Evolutionary conservation across 2,797 vertebrate species (phyloP), one percentile per base, ranked within the genome.

Genomic region (Pterois miles): DNA sequence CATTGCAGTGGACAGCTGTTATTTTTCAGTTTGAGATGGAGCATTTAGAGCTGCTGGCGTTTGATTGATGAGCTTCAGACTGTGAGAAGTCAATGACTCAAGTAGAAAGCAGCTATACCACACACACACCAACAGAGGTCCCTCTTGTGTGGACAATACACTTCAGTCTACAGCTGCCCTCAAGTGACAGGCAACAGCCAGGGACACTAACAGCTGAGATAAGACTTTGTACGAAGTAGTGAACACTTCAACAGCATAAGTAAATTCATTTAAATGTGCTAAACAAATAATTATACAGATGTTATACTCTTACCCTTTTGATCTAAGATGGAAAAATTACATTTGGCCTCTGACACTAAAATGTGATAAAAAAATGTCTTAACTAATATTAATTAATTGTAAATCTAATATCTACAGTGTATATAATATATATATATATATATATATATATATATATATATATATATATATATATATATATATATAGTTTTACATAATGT

Each of bases 111-210:
- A 33, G 67, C 18, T 59, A 10, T 85, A 43, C 6, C 63, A 62
- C 43, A 50, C 3, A 52, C 2, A 23, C 34, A 56, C 88, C 90
- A 88, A 50, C 66, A 93, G 91, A 73, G 80, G 87, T 76, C 90
- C 5, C 63, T 67, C 31, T 78, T 86, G 58, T 60, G 36, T 12
- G 11, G 23, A 52, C 13, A 46, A 70, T 13, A 36, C 27, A n/a
- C 14, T 48, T 16, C 23, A 71, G 76, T 64, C 54, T 25, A 25
- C 77, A 86, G 72, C 81, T 86, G 84, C 81, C 78, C 64, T 74
- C 76, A 70, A 68, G 60, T 73, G 58, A 48, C 46, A 43, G 16
- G 40, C 40, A 18, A 43, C 46, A 48, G 46, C 20, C 46, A 48
- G n/a, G 8, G 14, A 71, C n/a, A 10, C 0, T 12, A 33, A 57